Evolutionary conservation across 2,113 vertebrate genomes (phyloP).

Genomic region (Proterorhinus semilunaris): DNA sequence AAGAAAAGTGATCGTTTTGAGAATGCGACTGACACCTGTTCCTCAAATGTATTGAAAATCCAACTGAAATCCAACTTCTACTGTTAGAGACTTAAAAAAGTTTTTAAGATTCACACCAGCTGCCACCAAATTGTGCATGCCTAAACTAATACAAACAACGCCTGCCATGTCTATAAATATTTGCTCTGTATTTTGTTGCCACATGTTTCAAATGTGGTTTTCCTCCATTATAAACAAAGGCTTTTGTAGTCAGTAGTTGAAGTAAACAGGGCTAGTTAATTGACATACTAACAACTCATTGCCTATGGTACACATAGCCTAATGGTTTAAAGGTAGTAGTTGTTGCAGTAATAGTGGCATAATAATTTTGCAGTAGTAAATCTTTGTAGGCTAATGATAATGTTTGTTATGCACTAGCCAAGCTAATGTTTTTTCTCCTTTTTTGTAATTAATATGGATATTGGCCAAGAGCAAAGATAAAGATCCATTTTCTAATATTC

Average conservation of each 20-base stretch:
- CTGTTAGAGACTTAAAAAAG: neutral
- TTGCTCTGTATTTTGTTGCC: neutral
- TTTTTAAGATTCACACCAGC: neutral
- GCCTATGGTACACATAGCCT: no score
- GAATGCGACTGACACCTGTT: no score
- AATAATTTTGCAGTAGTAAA: no score
- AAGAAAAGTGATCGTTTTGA: neutral
- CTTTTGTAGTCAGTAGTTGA: no score
- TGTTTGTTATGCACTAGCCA: slow-evolving; percentile 50
- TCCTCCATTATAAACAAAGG: neutral
- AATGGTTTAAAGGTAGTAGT: neutral
- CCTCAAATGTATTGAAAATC: neutral
- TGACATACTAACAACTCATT: no score
- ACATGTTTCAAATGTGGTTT: neutral
- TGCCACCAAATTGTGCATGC: neutral
- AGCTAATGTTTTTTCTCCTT: slow-evolving; percentile 54
- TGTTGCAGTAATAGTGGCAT: neutral
- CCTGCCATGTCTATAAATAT: neutral
- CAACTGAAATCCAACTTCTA: neutral
- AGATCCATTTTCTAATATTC: slow-evolving; percentile 79
- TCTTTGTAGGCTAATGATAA: neutral
- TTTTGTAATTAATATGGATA: slow-evolving; percentile 77
- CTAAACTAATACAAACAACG: neutral
- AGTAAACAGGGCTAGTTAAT: no score
- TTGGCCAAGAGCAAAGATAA: slow-evolving; percentile 80